These are phyloP conservation scores for Iguana delicatissima DNA, from an alignment of 2,797 vertebrate species.

Conservation along the genomic window DNA sequence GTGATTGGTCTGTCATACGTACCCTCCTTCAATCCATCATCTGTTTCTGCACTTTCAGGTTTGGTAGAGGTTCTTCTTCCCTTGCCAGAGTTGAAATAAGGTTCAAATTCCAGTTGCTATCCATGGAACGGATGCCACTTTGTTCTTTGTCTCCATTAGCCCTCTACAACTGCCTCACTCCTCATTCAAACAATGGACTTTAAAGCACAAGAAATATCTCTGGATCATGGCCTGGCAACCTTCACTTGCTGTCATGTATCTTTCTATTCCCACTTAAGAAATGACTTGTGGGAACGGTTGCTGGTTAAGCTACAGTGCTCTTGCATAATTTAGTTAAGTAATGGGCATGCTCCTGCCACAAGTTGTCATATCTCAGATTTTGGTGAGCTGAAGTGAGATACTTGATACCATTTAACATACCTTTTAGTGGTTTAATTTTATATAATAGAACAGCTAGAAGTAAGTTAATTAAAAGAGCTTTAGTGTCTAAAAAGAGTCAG, in stretches of 20 bases:
- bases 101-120: not conserved
- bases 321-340: conserved; percentile 63
- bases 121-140: not conserved
- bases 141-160: not conserved
- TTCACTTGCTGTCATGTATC: not conserved
- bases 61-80: not conserved
- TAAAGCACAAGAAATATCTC: not conserved
- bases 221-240: not conserved
- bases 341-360: conserved; percentile 59
- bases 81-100: not conserved
- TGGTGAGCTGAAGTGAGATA: conserved; percentile 70
- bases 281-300: conserved; percentile 23
- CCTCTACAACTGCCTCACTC: not conserved
- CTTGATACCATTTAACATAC: conserved; percentile 71
- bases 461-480: conserved; percentile 80
- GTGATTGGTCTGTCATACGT: not conserved
- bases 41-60: too few species aligned
- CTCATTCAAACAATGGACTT: not conserved
- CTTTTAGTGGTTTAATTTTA: conserved; percentile 69
- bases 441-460: conserved; percentile 71
- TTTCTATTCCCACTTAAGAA: conserved; percentile 37
- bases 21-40: not conserved
- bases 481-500: conserved; percentile 74
- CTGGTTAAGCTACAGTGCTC: conserved; percentile 45
- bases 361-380: conserved; percentile 61